Percentiles rank a stretch among this genome's conserved stretches.
These are phyloP conservation scores for Ophioninae sp. DNA, from an alignment of 2,888 invertebrate genomes.

Conservation along the genomic window DNA sequence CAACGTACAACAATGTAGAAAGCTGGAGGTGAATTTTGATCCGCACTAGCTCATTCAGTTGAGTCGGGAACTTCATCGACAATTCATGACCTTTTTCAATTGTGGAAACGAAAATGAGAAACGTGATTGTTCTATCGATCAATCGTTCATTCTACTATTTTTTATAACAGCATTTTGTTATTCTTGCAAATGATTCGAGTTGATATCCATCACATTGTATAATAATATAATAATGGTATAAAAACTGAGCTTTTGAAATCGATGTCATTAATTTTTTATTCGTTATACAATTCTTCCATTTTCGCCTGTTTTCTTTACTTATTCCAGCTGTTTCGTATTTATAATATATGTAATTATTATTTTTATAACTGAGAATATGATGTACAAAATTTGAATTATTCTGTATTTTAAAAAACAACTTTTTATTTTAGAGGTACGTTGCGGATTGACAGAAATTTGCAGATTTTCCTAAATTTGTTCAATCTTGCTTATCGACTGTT, in stretches of 20 bases:
- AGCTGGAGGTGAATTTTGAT: no score
- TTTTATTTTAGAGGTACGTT: neutral
- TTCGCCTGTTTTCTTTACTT: neutral
- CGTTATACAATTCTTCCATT: neutral
- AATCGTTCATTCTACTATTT: neutral
- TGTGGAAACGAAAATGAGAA: constrained; percentile 1
- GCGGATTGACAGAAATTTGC: neutral
- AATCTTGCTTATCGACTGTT: neutral
- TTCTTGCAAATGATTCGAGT: neutral
- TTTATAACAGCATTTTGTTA: neutral
- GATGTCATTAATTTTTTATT: neutral
- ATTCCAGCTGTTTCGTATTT: neutral
- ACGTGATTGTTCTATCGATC: neutral
- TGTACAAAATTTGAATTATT: neutral
- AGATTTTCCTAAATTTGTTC: neutral
- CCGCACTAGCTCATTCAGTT: neutral
- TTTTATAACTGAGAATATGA: neutral
- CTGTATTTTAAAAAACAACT: neutral
- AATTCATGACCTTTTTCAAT: constrained; percentile 3
- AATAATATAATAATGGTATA: neutral
- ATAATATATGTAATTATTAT: neutral
- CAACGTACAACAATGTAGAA: no score
- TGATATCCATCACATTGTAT: neutral
- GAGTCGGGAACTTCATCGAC: neutral
- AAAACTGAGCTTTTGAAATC: neutral